Percentiles rank a stretch among this genome's conserved stretches.
These are phyloP conservation scores for Trissolcus japonicus DNA, from an alignment of 2,888 invertebrate genomes.

Conservation along the genomic window DNA sequence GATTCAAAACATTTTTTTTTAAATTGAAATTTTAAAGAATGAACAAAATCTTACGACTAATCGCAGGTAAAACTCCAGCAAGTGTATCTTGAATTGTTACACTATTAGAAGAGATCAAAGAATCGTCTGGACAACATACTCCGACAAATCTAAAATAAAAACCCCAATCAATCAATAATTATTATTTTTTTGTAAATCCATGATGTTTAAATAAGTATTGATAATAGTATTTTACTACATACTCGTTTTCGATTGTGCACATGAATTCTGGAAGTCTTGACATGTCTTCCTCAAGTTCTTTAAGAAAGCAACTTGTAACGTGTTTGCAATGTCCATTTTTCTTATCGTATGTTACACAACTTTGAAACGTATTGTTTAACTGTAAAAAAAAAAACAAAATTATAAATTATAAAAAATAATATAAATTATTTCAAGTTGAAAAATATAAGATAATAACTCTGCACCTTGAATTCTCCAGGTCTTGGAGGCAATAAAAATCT, in stretches of 20 bases:
- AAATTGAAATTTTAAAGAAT: no score
- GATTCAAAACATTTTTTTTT: no score
- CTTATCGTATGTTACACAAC: constrained; percentile 78
- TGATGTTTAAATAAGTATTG: not conserved
- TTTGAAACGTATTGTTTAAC: constrained; percentile 81
- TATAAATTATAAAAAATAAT: no score
- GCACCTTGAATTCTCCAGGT: not conserved
- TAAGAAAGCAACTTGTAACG: constrained; percentile 79
- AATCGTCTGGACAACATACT: constrained; percentile 84
- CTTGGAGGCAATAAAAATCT: not conserved
- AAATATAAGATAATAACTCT: no score
- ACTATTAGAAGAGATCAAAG: constrained; percentile 62
- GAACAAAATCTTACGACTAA: constrained; percentile 59
- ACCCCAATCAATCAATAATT: not conserved
- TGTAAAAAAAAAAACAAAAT: constrained; percentile 65
- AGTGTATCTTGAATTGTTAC: constrained; percentile 49
- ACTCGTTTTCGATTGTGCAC: constrained; percentile 83
- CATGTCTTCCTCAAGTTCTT: constrained; percentile 80
- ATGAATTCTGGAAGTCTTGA: constrained; percentile 81
- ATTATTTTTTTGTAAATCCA: not conserved
- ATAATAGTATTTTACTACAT: not conserved
- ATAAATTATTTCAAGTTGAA: not conserved
- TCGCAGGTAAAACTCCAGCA: constrained; percentile 62
- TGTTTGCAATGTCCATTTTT: constrained; percentile 82
- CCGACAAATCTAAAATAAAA: constrained; percentile 79